Percentiles rank a stretch among this genome's conserved stretches.
phyloP scores from a whole-genome alignment of 2,113 vertebrate genomes.

The Ranitomeya imitator region DNA sequence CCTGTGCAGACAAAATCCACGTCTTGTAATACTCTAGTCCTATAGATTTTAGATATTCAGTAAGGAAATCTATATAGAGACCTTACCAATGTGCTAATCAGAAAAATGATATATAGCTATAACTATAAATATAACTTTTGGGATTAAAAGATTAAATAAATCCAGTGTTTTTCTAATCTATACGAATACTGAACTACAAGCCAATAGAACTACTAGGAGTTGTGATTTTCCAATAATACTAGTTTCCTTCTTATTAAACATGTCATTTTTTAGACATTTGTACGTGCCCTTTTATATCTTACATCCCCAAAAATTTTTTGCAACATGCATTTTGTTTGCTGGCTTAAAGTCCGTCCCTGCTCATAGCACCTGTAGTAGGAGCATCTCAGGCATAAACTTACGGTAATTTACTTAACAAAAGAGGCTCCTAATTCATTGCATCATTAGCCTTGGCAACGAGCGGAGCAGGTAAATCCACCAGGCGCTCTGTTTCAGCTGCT shows the following conservation, averaged over 20 bases:
- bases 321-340: not conserved
- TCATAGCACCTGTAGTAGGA: not conserved
- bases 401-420: slow-evolving; percentile 53
- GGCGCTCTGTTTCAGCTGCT: slow-evolving; percentile 45
- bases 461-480: slow-evolving; percentile 50
- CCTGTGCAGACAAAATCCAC: too few species aligned
- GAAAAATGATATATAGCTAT: not conserved
- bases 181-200: too few species aligned
- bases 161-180: too few species aligned
- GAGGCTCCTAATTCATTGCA: slow-evolving; percentile 38
- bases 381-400: slow-evolving; percentile 5
- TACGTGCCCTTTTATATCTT: not conserved
- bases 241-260: too few species aligned
- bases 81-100: not conserved
- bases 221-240: too few species aligned
- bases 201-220: too few species aligned
- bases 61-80: not conserved
- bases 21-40: not conserved
- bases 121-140: not conserved
- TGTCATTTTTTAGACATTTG: not conserved
- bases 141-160: too few species aligned
- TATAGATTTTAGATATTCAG: not conserved
- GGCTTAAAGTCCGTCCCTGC: not conserved
- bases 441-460: slow-evolving; percentile 55
- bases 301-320: slow-evolving; percentile 1